Percentiles rank a stretch among this genome's conserved stretches.
Evolutionary conservation across 2,888 invertebrate genomes (phyloP).

Genomic region (Cerastoderma edule): DNA sequence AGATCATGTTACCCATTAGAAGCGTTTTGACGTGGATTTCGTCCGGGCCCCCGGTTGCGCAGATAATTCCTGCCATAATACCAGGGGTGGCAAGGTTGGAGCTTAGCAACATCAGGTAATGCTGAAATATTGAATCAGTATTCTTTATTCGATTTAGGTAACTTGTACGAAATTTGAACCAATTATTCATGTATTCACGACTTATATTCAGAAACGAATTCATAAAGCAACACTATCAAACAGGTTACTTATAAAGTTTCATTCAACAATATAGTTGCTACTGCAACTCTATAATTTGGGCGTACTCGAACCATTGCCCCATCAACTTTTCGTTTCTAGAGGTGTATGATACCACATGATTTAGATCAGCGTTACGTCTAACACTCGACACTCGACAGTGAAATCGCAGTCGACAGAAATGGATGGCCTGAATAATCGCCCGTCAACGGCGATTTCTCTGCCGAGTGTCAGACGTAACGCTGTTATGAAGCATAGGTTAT

Average conservation of each 20-base stretch:
- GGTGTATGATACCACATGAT: no score
- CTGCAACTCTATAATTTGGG: neutral
- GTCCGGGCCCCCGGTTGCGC: conserved; percentile 89
- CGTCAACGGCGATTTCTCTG: no score
- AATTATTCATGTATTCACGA: neutral
- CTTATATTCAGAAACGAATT: neutral
- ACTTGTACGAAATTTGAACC: neutral
- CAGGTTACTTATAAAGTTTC: neutral
- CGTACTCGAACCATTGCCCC: neutral
- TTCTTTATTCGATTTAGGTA: neutral
- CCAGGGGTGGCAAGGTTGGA: conserved; percentile 91
- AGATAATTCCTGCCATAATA: conserved; percentile 87
- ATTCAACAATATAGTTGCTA: neutral
- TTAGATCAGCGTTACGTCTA: no score
- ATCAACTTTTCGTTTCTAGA: no score
- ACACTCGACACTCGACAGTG: no score
- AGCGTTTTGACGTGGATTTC: conserved; percentile 76
- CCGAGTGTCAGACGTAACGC: no score
- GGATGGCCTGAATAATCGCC: no score
- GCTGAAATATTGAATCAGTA: conserved; percentile 57
- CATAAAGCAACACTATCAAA: neutral
- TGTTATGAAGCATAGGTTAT: no score
- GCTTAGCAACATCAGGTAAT: conserved; percentile 89
- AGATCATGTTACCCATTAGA: conserved; percentile 80
- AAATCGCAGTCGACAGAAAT: no score